A percentile compares a stretch with the other conserved stretches of the same genome.
phyloP scores from a whole-genome alignment of 2,888 invertebrate genomes.

The Cephonodes hylas region DNA sequence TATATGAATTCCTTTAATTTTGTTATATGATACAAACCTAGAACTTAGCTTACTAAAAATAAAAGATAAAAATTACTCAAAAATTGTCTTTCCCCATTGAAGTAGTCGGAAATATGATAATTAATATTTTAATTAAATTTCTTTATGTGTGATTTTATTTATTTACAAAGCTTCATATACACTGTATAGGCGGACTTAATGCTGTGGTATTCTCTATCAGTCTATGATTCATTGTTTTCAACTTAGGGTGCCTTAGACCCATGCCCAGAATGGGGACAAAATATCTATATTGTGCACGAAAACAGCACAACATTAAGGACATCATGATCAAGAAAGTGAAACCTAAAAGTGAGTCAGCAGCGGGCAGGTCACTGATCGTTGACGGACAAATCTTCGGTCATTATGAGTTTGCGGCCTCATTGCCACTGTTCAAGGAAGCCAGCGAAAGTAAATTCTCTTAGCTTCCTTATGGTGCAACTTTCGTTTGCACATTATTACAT shows the following conservation, averaged over 20 bases:
- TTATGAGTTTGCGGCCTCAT: conserved; percentile 31
- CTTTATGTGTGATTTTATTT: too few relatives aligned
- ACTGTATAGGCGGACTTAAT: too few relatives aligned
- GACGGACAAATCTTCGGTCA: conserved; percentile 29
- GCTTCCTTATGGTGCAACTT: conserved; percentile 25
- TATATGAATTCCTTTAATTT: background rate
- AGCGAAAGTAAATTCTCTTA: conserved; percentile 44
- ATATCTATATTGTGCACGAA: background rate
- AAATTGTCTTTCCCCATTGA: too few relatives aligned
- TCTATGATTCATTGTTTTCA: too few relatives aligned
- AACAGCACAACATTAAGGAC: conserved; percentile 22
- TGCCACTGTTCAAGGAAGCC: conserved; percentile 33
- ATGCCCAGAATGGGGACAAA: too few relatives aligned
- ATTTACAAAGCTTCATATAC: too few relatives aligned
- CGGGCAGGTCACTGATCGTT: conserved; percentile 37
- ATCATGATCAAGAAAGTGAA: conserved; percentile 62
- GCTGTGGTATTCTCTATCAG: too few relatives aligned
- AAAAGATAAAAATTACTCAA: too few relatives aligned
- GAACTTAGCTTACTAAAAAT: too few relatives aligned
- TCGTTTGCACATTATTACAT: conserved; percentile 17
- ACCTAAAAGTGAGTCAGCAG: conserved; percentile 44
- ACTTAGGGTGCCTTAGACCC: too few relatives aligned
- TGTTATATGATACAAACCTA: background rate
- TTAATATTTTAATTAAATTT: too few relatives aligned
- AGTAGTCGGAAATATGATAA: too few relatives aligned